phyloP scores from a whole-genome alignment of 30 jellyfish, hydroid and myxozoan species.

The Aurelia sp. region DNA sequence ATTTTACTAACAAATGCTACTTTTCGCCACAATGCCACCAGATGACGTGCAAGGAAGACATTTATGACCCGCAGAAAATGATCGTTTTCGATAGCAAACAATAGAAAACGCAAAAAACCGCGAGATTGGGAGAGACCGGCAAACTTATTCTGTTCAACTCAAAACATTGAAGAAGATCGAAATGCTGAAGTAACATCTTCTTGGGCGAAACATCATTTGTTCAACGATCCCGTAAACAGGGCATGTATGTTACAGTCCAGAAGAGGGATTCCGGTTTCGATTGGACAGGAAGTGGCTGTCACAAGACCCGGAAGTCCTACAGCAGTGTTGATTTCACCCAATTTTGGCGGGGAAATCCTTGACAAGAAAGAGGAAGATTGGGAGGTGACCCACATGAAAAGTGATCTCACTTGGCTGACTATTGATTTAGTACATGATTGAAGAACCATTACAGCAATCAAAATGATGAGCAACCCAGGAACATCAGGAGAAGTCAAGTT shows the following conservation, averaged over 20 bases:
- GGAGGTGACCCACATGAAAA: background rate
- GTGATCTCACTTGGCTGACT: background rate
- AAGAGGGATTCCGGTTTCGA: constrained; percentile 47
- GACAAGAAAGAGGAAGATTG: background rate
- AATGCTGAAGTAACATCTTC: constrained; percentile 22
- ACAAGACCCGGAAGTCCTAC: constrained; percentile 14
- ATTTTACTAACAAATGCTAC: too few species aligned
- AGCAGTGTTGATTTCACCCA: too few species aligned
- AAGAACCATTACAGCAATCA: background rate
- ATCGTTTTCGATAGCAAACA: constrained; percentile 2
- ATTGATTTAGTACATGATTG: background rate
- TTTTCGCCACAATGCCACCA: background rate
- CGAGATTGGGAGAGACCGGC: constrained; percentile 69
- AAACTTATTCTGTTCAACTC: background rate
- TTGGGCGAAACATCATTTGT: constrained; percentile 23
- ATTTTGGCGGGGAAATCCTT: too few species aligned
- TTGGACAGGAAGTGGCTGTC: constrained; percentile 64
- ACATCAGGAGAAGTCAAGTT: constrained; percentile 80
- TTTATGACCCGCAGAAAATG: background rate
- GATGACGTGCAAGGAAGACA: background rate
- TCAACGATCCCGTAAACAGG: constrained; percentile 1
- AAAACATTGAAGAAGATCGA: constrained; percentile 9
- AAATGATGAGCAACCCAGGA: constrained; percentile 63
- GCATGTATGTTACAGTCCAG: constrained; percentile 8
- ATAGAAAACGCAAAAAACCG: constrained; percentile 33